Evolutionary conservation across 2,888 invertebrate genomes (phyloP).

Genomic region (Cecidostiba fungosa): DNA sequence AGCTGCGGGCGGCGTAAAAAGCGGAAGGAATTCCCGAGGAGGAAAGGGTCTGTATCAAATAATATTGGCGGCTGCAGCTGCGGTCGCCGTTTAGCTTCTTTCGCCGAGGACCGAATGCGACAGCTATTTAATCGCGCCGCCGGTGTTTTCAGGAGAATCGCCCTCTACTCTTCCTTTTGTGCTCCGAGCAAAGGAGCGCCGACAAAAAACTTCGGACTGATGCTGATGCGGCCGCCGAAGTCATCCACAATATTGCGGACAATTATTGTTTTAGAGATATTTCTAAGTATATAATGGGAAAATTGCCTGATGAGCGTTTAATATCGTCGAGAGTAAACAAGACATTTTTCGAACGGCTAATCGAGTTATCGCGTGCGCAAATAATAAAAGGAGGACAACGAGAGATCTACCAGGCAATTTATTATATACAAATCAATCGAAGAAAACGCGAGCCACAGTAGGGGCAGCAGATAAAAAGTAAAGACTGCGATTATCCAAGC

Average conservation of each 20-base stretch:
- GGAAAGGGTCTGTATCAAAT: conserved; percentile 72
- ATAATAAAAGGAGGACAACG: background rate
- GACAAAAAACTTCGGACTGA: conserved; percentile 24
- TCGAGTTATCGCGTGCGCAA: conserved; percentile 8
- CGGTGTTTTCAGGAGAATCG: conserved; percentile 43
- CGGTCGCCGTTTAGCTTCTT: conserved; percentile 70
- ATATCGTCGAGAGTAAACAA: background rate
- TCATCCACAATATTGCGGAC: background rate
- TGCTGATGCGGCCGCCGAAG: background rate
- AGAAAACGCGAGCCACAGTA: background rate
- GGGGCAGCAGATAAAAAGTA: background rate
- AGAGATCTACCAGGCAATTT: background rate
- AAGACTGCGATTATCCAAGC: background rate
- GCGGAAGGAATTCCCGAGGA: conserved; percentile 71
- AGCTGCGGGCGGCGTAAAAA: conserved; percentile 69
- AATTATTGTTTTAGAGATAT: background rate
- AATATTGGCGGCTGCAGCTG: conserved; percentile 71
- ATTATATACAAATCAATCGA: background rate
- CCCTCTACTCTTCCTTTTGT: background rate
- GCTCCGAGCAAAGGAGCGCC: background rate
- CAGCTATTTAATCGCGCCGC: conserved; percentile 48
- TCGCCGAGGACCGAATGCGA: conserved; percentile 65
- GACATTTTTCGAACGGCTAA: background rate
- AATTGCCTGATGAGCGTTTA: background rate
- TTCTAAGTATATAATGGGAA: background rate